phyloP scores from a whole-genome alignment of 2,888 invertebrate species.

The Andrena trimmerana region DNA sequence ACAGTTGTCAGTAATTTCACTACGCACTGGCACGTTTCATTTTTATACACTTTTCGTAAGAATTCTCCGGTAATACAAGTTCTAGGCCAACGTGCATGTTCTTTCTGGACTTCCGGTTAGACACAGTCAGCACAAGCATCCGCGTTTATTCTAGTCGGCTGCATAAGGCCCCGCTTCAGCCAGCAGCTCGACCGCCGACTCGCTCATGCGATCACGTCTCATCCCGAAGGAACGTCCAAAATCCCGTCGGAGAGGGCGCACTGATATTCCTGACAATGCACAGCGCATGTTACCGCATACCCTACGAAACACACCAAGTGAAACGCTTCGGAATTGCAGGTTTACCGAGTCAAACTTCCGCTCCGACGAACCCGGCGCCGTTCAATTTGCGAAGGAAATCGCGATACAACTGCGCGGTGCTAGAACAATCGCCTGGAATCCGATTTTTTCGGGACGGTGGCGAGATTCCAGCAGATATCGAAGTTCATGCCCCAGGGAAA shows the following conservation, averaged over 20 bases:
- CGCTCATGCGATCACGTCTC: constrained; percentile 57
- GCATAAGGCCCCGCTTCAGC: constrained; percentile 39
- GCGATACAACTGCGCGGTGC: constrained; percentile 8
- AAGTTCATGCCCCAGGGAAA: not conserved
- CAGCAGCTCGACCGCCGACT: constrained; percentile 41
- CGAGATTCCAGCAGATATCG: not conserved
- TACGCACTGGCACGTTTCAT: not conserved
- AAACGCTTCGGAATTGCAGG: constrained; percentile 52
- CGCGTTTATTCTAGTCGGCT: constrained; percentile 63
- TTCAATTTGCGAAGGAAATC: constrained; percentile 45
- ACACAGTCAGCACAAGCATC: constrained; percentile 60
- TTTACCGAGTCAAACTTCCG: constrained; percentile 44
- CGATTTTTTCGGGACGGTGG: not conserved
- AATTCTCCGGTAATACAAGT: constrained; percentile 10
- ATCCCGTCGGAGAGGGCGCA: constrained; percentile 23
- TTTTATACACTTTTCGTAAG: not conserved
- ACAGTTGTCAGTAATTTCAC: no score
- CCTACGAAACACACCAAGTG: constrained; percentile 26
- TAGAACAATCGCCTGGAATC: not conserved
- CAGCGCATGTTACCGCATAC: constrained; percentile 48
- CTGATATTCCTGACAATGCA: constrained; percentile 62
- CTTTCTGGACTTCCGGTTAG: constrained; percentile 20
- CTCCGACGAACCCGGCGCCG: constrained; percentile 3
- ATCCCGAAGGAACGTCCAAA: constrained; percentile 54
- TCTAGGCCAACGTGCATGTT: constrained; percentile 13